Evolutionary conservation across 2,888 invertebrate genomes (phyloP), one percentile per base, ranked within the genome.

Genomic region (Chymomyza fuscimana): DNA sequence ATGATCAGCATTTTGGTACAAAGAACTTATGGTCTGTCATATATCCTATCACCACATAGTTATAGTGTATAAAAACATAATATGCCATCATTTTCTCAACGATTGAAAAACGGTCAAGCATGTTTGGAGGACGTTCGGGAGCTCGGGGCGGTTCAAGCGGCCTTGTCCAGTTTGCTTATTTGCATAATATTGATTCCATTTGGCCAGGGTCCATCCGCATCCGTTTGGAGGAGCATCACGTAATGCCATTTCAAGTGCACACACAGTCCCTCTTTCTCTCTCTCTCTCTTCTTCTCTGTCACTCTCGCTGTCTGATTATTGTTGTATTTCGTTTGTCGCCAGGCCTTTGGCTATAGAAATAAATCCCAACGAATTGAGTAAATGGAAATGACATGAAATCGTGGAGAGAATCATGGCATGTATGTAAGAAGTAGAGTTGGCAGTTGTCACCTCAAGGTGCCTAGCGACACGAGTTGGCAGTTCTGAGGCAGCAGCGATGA

Each of bases 141-240:
- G 68, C 68, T 61, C 29, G 60, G 50, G 65, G 63, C 54, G 25
- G 19, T 15, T 69, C 54, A 54, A 54, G 19, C 54, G 54, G 22
- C 10, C 58, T 58, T 25, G 63, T 56, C 15, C 29, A 68, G 61
- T 65, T 68, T 68, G 61, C 60, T 65, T 58, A 80, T 85, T 87
- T 87, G 82, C 87, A 87, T 85, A 87, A 81, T 76, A 76, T 76
- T 82, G 76, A 84, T 84, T 79, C 77, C 75, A 77, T 79, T 78
- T 74, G 56, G 62, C 12, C 67, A 32, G 9, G 19, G 16, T 19
- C 19, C 22, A 12, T 29, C 64, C 6, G 16, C 40, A 65, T 56
- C 46, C 56, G 32, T 16, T 16, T 63, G 32, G 56, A 12, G 59
- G 22, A 60, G 32, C 60, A 36, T 15, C 58, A 58, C 22, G 54